These are phyloP conservation scores for Crocodylus rhombifer DNA, from an alignment of 2,797 vertebrate genomes.

Conservation along the genomic window DNA sequence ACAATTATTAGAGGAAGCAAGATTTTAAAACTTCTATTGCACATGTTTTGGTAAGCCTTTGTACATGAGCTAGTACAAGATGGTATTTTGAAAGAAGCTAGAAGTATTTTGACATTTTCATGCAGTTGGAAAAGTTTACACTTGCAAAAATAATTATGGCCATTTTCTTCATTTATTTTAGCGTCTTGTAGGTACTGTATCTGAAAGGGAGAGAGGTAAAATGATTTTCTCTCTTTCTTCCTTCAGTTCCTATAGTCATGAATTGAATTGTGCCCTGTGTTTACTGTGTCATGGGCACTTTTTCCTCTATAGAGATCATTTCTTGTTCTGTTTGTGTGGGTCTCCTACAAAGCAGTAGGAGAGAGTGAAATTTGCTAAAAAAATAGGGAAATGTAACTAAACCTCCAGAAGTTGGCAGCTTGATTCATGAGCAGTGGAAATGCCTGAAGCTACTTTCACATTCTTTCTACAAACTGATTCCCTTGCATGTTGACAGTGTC, in stretches of 20 bases:
- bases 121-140: not conserved
- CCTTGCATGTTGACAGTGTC: not conserved
- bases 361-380: not conserved
- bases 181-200: not conserved
- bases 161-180: no score
- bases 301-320: not conserved
- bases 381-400: accelerated
- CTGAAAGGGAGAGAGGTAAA: not conserved
- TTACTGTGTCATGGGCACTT: not conserved
- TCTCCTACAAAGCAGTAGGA: not conserved
- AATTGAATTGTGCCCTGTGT: not conserved
- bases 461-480: not conserved
- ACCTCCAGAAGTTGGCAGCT: not conserved
- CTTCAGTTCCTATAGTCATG: not conserved
- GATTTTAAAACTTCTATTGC: conserved; percentile 10
- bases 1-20: conserved; percentile 29
- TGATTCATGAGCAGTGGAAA: not conserved
- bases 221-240: not conserved
- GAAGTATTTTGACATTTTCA: not conserved
- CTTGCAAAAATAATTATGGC: not conserved
- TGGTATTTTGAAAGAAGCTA: not conserved
- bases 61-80: not conserved
- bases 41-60: not conserved
- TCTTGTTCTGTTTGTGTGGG: not conserved
- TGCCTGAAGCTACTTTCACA: not conserved